Base-by-base conservation (phyloP, 2,113 vertebrate species). In the Gymnorhina tibicen region DNA sequence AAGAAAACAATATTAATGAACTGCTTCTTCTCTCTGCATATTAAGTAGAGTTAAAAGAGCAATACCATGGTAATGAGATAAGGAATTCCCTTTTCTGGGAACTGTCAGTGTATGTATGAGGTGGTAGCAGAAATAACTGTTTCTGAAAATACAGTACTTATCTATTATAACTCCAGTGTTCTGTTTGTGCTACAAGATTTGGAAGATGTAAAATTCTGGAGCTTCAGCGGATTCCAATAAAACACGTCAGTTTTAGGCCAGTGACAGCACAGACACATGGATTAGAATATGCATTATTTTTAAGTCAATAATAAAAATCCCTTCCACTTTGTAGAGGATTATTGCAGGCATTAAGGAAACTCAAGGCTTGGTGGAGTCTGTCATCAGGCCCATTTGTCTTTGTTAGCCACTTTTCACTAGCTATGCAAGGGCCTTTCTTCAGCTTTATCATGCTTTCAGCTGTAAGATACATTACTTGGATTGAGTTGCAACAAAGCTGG, bases 1-100 rank as follows among this genome's bases (percentile, higher is more conserved):
- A 94, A 59, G 63, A 78, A 95, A 94, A 41, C 74, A 87, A 62
- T 93, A 67, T 87, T 85, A 96, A 85, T 42, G 58, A 89, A 68
- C 81, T 94, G 50, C 37, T 91, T 14, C 46, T 93, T 89, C 74
- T 85, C n/a, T 79, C 62, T 94, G 56, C 62, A 60, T 91, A 56
- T 72, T 94, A 85, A 90, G 41, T 77, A 66, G 39, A 83, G 11
- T 62, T 90, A 83, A 69, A 92, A 87, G 50, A 85, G 30, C 56
- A 62, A 30, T 49, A 33, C 42, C 30, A 66, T 67, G 30, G 52
- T 83, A 84, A 77, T 80, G 35, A 83, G 56, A 66, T 70, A 93
- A 84, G 42, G 55, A 77, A 89, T 70, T 79, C 30, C 47, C 30
- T 76, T 16, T 94, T 96, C 63, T 88, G 28, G 56, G 47, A 94